Percentiles rank a stretch among this genome's conserved stretches.
Conservation (phyloP, 2,888 invertebrate genomes). For the Heliconius charithonia region DNA sequence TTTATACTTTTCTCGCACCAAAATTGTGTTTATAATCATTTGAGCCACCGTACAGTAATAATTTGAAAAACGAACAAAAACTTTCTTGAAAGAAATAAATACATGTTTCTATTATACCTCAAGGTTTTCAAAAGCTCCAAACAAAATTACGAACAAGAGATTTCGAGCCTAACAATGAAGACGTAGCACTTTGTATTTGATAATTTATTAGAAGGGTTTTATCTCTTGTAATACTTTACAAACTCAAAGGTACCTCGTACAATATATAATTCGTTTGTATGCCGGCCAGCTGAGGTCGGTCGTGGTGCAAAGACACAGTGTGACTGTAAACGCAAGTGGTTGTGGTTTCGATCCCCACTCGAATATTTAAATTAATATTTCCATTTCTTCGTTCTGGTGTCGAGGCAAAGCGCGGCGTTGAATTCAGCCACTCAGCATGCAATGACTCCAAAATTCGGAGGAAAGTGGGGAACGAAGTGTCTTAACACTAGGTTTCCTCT, state of each 20-base stretch:
- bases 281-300: too few relatives aligned
- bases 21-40: background rate
- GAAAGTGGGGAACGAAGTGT: too few relatives aligned
- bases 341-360: too few relatives aligned
- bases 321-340: too few relatives aligned
- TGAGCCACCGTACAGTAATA: background rate
- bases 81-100: background rate
- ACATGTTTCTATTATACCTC: slow-evolving; percentile 2
- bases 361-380: too few relatives aligned
- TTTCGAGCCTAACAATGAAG: slow-evolving; percentile 11
- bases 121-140: slow-evolving; percentile 1
- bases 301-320: too few relatives aligned
- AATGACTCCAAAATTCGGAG: too few relatives aligned
- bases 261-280: too few relatives aligned
- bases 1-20: background rate
- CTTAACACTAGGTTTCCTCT: too few relatives aligned
- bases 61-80: background rate
- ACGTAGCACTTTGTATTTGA: slow-evolving; percentile 19
- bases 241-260: background rate
- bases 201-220: slow-evolving; percentile 12
- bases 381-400: too few relatives aligned
- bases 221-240: slow-evolving; percentile 1
- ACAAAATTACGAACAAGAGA: slow-evolving; percentile 7
- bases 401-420: too few relatives aligned
- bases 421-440: too few relatives aligned